Evolutionary conservation across 2,797 vertebrate species (phyloP), one percentile per base, ranked within the genome.

Genomic region (Sternotherus odoratus): DNA sequence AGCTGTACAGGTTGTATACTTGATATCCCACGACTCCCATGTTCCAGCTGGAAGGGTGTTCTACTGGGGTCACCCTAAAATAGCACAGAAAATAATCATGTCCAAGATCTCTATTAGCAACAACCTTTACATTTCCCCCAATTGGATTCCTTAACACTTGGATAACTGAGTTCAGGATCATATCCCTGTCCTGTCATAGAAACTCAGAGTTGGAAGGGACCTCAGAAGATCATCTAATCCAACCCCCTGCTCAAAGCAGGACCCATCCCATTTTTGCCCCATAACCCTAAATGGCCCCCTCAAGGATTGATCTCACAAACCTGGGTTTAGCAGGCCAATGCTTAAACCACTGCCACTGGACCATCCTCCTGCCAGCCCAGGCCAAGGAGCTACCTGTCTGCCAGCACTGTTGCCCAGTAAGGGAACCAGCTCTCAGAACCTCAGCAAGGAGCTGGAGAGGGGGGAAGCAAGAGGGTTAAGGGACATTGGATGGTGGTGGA

Each of bases 401-500:
- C 21, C 19, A 39, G 43, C 4, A 12, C 72, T 43, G 43, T 12
- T 28, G 43, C 72, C 43, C 26, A 43, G 72, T 15, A 46, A 16
- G 24, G 2, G 24, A 60, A 16, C 21, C 56, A 21, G 15, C 6
- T 21, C 7, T 30, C 33, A 12, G 23, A 51, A 36, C 23, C 19
- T 53, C 33, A 19, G 1, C 15, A 23, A 36, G 4, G 16, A 30
- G 10, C 43, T 74, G 48, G 0, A 1, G 19, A 79, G 50, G 33
- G 19, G 19, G 21, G 77, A 23, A 54, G n/a, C 23, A 28, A 0
- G 15, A 8, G 83, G 13, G 15, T 36, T 51, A 49, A 0, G 0
- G 39, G 39, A 3, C n/a, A 6, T 2, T 30, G 72, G 12, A 5
- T 33, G 33, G 2, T 39, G 33, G 2, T 39, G n/a, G 28, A 36